Evolutionary conservation across 2,888 invertebrate species (phyloP), one percentile per base, ranked within the genome.

Genomic region (Molorchus minor): DNA sequence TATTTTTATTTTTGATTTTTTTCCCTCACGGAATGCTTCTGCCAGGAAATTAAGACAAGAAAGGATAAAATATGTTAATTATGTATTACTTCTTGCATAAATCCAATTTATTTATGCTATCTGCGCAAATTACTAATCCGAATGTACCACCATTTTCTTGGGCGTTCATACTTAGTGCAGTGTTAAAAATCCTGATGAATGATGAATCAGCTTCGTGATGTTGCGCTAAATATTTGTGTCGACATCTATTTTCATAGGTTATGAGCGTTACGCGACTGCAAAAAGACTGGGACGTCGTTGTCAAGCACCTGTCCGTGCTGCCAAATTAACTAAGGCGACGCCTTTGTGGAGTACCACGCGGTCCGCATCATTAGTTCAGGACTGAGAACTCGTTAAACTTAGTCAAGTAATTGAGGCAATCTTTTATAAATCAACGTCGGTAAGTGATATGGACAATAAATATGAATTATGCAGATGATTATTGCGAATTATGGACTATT

Each of bases 141-240:
- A n/a, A n/a, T n/a, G n/a, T n/a, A n/a, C n/a, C n/a, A n/a, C n/a
- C n/a, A n/a, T n/a, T n/a, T n/a, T n/a, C n/a, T n/a, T n/a, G n/a
- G n/a, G n/a, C 33, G 12, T 10, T 7, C n/a, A 5, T n/a, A 43
- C 20, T 43, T 43, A 43, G 12, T 21, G 25, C n/a, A 43, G 15
- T 19, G 21, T 25, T 21, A 8, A 43, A 15, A 43, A 40, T 30
- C 17, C 15, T 41, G 41, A 52, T 19, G 30, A 52, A 52, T 41
- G 41, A 52, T 19, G 30, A 52, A 52, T 51, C 13, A 16, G n/a
- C 38, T 13, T 52, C 52, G 52, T 41, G 52, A 52, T 41, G 52
- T 52, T 51, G 30, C 15, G 19, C 40, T 40, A 30, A 73, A 71
- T 71, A 67, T 71, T 67, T 71, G 75, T 74, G 75, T 75, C 59